Percentiles rank a stretch among this genome's conserved stretches.
These are phyloP conservation scores for Pachydiplax longipennis DNA, from an alignment of 2,888 invertebrate genomes.

Conservation along the genomic window DNA sequence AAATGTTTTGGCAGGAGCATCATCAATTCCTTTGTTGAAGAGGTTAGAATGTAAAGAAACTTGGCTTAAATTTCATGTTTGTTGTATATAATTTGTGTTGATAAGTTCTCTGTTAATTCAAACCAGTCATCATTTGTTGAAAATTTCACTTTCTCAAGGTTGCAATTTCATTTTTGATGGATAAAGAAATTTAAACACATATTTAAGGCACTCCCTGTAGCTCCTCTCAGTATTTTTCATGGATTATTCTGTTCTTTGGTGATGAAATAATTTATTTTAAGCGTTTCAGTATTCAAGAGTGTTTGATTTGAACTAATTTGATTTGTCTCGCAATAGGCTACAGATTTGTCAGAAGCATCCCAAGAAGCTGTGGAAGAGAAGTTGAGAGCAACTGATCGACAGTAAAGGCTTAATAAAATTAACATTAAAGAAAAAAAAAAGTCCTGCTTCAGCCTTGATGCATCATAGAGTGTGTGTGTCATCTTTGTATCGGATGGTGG, in stretches of 20 bases:
- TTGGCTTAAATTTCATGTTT: neutral
- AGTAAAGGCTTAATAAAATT: slow-evolving; percentile 61
- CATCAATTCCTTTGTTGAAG: neutral
- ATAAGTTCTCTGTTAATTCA: too few relatives aligned
- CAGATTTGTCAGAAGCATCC: slow-evolving; percentile 92
- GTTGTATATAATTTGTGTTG: neutral
- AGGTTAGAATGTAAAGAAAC: neutral
- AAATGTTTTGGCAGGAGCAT: neutral
- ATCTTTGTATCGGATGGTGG: slow-evolving; percentile 29
- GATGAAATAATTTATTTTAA: too few relatives aligned
- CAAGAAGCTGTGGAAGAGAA: slow-evolving; percentile 94
- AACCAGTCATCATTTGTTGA: slow-evolving; percentile 8
- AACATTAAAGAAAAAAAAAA: slow-evolving; percentile 42
- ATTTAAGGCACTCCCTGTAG: too few relatives aligned
- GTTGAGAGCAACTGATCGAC: slow-evolving; percentile 92
- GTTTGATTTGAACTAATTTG: neutral
- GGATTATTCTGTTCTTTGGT: too few relatives aligned
- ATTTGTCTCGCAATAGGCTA: slow-evolving; percentile 68
- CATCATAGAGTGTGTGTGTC: slow-evolving; percentile 40
- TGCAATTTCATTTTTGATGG: too few relatives aligned
- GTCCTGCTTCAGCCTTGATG: slow-evolving; percentile 46
- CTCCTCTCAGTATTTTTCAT: too few relatives aligned
- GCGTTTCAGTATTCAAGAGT: neutral
- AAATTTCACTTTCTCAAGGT: slow-evolving; percentile 7
- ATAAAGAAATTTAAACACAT: too few relatives aligned